Evolutionary conservation across 2,797 vertebrate species (phyloP).

Genomic region (Crax fasciolata): DNA sequence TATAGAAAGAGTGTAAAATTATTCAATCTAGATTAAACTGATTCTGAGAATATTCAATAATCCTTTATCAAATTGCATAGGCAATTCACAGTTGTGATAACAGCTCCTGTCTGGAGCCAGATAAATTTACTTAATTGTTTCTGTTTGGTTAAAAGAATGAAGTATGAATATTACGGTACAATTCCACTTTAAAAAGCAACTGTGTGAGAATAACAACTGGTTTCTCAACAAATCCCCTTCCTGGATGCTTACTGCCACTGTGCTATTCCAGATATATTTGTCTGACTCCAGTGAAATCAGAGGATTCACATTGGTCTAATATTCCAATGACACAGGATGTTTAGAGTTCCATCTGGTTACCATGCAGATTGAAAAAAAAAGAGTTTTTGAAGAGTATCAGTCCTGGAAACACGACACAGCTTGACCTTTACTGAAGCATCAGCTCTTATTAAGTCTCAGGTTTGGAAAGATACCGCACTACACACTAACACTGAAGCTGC

Average conservation of each 20-base stretch:
- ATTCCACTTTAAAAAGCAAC: conserved; percentile 9
- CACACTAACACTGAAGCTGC: background rate
- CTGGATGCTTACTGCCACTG: background rate
- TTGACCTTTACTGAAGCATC: background rate
- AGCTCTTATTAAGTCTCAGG: background rate
- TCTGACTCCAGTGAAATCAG: background rate
- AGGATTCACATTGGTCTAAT: background rate
- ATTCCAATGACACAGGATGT: background rate
- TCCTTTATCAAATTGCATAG: conserved; percentile 17
- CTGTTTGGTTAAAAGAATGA: conserved; percentile 2
- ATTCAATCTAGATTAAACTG: conserved; percentile 1
- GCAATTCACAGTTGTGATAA: conserved; percentile 21
- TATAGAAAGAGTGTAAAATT: conserved; percentile 7
- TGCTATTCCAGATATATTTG: conserved; percentile 19
- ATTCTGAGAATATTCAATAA: conserved; percentile 28
- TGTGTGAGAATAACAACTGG: background rate
- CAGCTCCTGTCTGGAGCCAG: conserved; percentile 13
- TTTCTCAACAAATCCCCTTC: background rate
- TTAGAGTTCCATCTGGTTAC: background rate
- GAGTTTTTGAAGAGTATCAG: background rate
- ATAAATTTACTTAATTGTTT: background rate
- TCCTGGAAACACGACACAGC: background rate
- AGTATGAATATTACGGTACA: background rate
- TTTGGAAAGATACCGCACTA: background rate
- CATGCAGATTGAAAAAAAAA: background rate